Percentiles rank a stretch among this genome's conserved stretches.
phyloP scores from a whole-genome alignment of 1,140 invertebrate species.

The Listronotus oregonensis region DNA sequence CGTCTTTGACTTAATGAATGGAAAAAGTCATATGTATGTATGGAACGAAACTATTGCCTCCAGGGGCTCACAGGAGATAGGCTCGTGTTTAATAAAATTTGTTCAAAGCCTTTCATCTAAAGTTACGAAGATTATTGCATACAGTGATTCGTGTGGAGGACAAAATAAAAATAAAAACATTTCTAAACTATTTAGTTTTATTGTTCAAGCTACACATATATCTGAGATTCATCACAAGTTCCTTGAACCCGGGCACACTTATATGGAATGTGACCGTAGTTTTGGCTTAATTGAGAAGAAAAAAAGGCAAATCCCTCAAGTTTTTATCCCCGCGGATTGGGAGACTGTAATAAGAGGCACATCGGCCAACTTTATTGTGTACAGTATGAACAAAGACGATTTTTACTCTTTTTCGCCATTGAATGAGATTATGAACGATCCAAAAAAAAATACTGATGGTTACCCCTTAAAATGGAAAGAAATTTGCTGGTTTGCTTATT shows the following conservation, averaged over 20 bases:
- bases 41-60: slow-evolving; percentile 11
- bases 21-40: slow-evolving; percentile 16
- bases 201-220: slow-evolving; percentile 16
- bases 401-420: slow-evolving; percentile 10
- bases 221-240: slow-evolving; percentile 6
- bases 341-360: slow-evolving; percentile 1
- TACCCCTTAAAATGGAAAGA: slow-evolving; percentile 2
- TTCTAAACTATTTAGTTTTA: slow-evolving; percentile 16
- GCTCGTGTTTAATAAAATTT: slow-evolving; percentile 7
- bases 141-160: not conserved
- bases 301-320: slow-evolving; percentile 13
- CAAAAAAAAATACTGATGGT: slow-evolving; percentile 11
- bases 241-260: slow-evolving; percentile 6
- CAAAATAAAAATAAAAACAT: slow-evolving; percentile 7
- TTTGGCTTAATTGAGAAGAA: slow-evolving; percentile 16
- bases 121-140: slow-evolving; percentile 9
- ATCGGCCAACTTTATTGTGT: not conserved
- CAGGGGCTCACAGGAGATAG: slow-evolving; percentile 7
- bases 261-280: slow-evolving; percentile 6
- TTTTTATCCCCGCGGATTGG: slow-evolving; percentile 10
- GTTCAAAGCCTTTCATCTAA: slow-evolving; percentile 7
- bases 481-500: slow-evolving; percentile 6
- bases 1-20: slow-evolving; percentile 4
- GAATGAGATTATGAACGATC: slow-evolving; percentile 9
- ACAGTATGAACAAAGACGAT: slow-evolving; percentile 12